These are phyloP conservation scores for Taeniopygia guttata DNA, from an alignment of 2,797 vertebrate genomes.

Conservation along the genomic window DNA sequence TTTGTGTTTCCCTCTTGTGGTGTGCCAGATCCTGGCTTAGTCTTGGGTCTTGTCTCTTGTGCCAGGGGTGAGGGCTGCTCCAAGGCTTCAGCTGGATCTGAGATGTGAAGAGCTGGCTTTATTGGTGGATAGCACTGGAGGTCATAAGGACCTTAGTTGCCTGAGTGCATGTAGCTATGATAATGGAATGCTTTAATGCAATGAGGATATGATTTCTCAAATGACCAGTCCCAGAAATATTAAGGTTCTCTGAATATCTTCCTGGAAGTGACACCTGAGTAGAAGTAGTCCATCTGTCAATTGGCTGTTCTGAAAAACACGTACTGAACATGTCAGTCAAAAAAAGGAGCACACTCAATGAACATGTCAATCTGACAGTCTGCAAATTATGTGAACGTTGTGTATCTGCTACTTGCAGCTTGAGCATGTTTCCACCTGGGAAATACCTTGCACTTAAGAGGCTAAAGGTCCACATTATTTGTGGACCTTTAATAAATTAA, in stretches of 20 bases:
- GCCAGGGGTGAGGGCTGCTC: neutral
- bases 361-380: neutral
- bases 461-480: neutral
- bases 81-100: neutral
- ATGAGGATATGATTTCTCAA: neutral
- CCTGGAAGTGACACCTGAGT: neutral
- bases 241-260: neutral
- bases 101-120: neutral
- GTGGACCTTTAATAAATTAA: neutral
- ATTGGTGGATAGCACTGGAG: neutral
- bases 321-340: neutral
- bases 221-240: neutral
- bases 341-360: neutral
- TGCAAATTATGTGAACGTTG: neutral
- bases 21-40: neutral
- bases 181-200: neutral
- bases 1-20: conserved; percentile 25
- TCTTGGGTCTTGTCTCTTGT: neutral
- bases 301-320: neutral
- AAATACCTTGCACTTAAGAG: neutral
- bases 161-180: neutral
- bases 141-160: neutral
- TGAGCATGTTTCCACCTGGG: neutral
- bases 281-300: neutral
- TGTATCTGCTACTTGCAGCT: neutral